Percentiles rank a stretch among this genome's conserved stretches.
Conservation (phyloP, 2,797 vertebrate species). For the Channa striata region DNA sequence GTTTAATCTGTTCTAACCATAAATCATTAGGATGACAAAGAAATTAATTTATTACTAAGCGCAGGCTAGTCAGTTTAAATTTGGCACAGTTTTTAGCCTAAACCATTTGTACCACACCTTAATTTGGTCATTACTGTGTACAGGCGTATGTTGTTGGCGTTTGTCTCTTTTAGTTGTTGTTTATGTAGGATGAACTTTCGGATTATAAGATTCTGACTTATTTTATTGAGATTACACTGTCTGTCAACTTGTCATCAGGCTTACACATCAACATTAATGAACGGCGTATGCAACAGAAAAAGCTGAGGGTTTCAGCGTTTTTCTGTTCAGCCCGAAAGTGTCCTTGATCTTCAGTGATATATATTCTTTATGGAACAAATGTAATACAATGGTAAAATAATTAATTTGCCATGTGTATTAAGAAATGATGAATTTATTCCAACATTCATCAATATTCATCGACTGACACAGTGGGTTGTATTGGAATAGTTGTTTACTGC, state of each 20-base stretch:
- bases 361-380: slow-evolving; percentile 9
- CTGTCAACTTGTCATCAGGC: no score
- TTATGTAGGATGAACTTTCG: no score
- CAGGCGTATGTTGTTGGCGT: not conserved
- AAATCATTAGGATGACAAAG: slow-evolving; percentile 33
- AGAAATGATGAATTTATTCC: slow-evolving; percentile 7
- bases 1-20: slow-evolving; percentile 36
- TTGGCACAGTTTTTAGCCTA: slow-evolving; percentile 2
- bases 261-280: no score
- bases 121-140: not conserved
- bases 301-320: no score
- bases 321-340: not conserved
- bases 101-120: not conserved
- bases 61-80: slow-evolving; percentile 1
- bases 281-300: no score
- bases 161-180: not conserved
- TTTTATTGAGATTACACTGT: no score
- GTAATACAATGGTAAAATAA: slow-evolving; percentile 10
- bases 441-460: slow-evolving; percentile 4
- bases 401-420: not conserved
- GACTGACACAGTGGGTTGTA: slow-evolving; percentile 15
- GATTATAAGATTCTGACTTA: no score
- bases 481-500: slow-evolving; percentile 40
- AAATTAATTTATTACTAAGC: slow-evolving; percentile 12
- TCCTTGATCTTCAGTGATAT: not conserved